Percentiles rank a stretch among this genome's conserved stretches.
Conservation (phyloP, 2,888 invertebrate genomes). For the Stenolophus ochropezus region DNA sequence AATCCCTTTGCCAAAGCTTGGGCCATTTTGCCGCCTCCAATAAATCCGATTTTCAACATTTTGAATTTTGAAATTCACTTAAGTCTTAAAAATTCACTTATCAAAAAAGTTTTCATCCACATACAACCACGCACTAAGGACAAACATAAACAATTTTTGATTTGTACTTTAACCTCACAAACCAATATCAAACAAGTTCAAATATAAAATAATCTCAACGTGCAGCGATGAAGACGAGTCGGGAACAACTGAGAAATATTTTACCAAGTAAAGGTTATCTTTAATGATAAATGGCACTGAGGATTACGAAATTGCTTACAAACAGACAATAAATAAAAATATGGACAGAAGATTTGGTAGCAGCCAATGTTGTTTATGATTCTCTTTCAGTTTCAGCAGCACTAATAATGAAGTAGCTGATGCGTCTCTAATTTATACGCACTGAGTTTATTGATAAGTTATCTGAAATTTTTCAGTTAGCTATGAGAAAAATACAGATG, state of each 20-base stretch:
- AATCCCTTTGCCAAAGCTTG: slow-evolving; percentile 94
- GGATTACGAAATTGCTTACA: slow-evolving; percentile 40
- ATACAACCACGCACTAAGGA: slow-evolving; percentile 25
- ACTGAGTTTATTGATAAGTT: not conserved
- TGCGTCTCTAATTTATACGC: not conserved
- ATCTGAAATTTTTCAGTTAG: not conserved
- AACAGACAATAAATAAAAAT: not conserved
- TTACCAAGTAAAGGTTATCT: slow-evolving; percentile 53
- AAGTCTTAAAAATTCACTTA: slow-evolving; percentile 17
- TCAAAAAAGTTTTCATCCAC: slow-evolving; percentile 45
- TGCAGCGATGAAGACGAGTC: slow-evolving; percentile 3
- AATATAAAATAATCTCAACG: not conserved
- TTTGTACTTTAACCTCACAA: slow-evolving; percentile 33
- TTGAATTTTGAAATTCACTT: slow-evolving; percentile 68
- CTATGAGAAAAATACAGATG: not conserved
- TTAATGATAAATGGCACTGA: slow-evolving; percentile 42
- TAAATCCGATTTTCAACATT: slow-evolving; percentile 88
- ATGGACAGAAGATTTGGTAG: not conserved
- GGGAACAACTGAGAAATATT: slow-evolving; percentile 26
- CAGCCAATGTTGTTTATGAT: not conserved
- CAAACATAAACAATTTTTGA: slow-evolving; percentile 10
- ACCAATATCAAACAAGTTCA: not conserved
- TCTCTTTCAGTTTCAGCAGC: not conserved
- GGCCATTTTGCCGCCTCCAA: slow-evolving; percentile 94
- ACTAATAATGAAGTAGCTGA: not conserved